A percentile compares a stretch with the other conserved stretches of the same genome.
phyloP scores from a whole-genome alignment of 1,140 invertebrate species.

The Cephus cinctus region DNA sequence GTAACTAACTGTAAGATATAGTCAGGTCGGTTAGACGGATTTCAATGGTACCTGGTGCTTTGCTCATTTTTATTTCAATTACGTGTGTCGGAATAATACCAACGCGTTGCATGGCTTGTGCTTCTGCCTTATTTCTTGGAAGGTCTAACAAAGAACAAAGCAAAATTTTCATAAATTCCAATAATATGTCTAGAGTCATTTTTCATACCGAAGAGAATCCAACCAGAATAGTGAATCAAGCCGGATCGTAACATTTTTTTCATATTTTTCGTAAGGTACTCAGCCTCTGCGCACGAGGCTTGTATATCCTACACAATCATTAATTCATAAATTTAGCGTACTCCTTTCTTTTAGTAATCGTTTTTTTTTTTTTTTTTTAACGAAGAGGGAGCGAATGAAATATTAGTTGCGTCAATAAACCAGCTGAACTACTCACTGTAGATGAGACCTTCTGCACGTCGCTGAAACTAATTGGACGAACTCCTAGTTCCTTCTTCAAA shows the following conservation, averaged over 20 bases:
- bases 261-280: constrained; percentile 26
- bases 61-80: constrained; percentile 39
- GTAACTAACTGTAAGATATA: background rate
- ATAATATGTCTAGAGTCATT: too few relatives aligned
- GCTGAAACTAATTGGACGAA: constrained; percentile 28
- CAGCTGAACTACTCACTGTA: too few relatives aligned
- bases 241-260: constrained; percentile 19
- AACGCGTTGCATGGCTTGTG: constrained; percentile 42
- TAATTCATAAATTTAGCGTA: too few relatives aligned
- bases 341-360: too few relatives aligned
- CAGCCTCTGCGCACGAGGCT: constrained; percentile 11
- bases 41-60: background rate
- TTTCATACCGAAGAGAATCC: constrained; percentile 40
- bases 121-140: constrained; percentile 51
- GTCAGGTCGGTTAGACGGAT: background rate
- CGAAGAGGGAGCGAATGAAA: too few relatives aligned
- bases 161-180: too few relatives aligned
- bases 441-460: constrained; percentile 20
- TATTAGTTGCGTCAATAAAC: too few relatives aligned
- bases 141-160: constrained; percentile 33
- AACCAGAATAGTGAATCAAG: constrained; percentile 27
- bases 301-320: background rate
- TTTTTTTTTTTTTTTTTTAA: too few relatives aligned
- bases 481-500: constrained; percentile 37
- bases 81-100: constrained; percentile 57